Percentiles rank a stretch among this genome's conserved stretches.
phyloP scores from a whole-genome alignment of 53 echinoderm and acorn worm species.

The Pentamera pediparva region DNA sequence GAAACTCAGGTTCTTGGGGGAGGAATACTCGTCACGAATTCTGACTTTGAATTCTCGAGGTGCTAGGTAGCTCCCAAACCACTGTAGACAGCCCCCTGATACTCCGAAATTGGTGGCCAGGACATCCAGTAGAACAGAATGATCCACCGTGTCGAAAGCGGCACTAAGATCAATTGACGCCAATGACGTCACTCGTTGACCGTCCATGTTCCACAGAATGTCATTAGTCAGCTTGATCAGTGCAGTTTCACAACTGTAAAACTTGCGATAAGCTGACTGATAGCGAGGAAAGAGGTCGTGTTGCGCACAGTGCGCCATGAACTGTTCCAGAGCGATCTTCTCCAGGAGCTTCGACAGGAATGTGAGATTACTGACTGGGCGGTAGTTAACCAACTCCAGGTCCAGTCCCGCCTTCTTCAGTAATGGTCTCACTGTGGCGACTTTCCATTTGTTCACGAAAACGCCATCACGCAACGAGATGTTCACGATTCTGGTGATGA shows the following conservation, averaged over 20 bases:
- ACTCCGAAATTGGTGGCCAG: not conserved
- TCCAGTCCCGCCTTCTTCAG: not conserved
- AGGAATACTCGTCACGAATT: not conserved
- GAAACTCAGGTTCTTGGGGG: not conserved
- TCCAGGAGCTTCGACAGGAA: not conserved
- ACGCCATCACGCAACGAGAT: not conserved
- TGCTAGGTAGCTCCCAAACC: not conserved
- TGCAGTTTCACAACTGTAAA: not conserved
- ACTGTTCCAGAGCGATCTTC: not conserved
- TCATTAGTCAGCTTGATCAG: not conserved
- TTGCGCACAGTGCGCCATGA: not conserved
- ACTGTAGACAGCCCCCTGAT: not conserved
- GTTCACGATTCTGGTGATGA: not conserved
- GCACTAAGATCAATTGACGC: not conserved
- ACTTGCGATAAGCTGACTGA: slow-evolving; percentile 3
- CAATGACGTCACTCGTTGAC: not conserved
- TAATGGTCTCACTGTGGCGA: not conserved
- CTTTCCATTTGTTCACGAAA: not conserved
- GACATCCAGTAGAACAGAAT: no score
- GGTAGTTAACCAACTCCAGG: not conserved
- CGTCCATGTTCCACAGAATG: slow-evolving; percentile 5
- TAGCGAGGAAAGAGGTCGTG: not conserved
- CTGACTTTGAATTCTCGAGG: not conserved
- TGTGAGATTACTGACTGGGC: not conserved
- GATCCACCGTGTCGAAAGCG: no score